These are phyloP conservation scores for Chelonus formosanus DNA, from an alignment of 2,888 invertebrate genomes.

Conservation along the genomic window DNA sequence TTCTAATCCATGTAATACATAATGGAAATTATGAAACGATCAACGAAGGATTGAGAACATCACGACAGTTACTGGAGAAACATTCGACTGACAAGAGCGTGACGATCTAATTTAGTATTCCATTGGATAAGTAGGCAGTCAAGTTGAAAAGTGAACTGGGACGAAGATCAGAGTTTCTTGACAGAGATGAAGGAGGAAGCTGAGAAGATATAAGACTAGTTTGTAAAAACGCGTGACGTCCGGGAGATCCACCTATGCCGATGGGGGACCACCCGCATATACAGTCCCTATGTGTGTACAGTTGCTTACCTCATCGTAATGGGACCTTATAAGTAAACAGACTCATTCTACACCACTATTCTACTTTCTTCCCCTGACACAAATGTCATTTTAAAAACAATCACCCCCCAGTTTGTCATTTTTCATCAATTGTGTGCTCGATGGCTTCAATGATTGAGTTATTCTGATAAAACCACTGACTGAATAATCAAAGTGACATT, in stretches of 20 bases:
- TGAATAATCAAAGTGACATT: no score
- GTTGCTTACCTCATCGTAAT: not conserved
- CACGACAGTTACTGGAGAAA: constrained; percentile 11
- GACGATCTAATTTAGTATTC: constrained; percentile 36
- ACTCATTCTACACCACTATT: no score
- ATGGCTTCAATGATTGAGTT: no score
- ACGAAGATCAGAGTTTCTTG: no score
- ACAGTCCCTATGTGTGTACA: constrained; percentile 33
- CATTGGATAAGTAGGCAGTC: constrained; percentile 30
- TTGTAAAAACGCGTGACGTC: constrained; percentile 54
- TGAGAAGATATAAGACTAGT: constrained; percentile 40
- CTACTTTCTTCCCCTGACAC: no score
- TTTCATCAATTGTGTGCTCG: no score
- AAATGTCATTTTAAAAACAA: no score
- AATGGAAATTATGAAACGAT: no score
- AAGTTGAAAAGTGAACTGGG: constrained; percentile 6
- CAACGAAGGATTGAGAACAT: constrained; percentile 4
- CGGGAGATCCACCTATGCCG: constrained; percentile 37
- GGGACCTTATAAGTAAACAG: no score
- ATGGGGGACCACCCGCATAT: constrained; percentile 61
- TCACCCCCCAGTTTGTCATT: no score
- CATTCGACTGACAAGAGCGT: constrained; percentile 34
- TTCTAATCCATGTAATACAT: no score
- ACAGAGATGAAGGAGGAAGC: constrained; percentile 28
- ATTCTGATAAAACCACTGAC: no score